Evolutionary conservation across 30 jellyfish, hydroid and myxozoan genomes (phyloP), one percentile per base, ranked within the genome.

Genomic region (Turritopsis rubra): DNA sequence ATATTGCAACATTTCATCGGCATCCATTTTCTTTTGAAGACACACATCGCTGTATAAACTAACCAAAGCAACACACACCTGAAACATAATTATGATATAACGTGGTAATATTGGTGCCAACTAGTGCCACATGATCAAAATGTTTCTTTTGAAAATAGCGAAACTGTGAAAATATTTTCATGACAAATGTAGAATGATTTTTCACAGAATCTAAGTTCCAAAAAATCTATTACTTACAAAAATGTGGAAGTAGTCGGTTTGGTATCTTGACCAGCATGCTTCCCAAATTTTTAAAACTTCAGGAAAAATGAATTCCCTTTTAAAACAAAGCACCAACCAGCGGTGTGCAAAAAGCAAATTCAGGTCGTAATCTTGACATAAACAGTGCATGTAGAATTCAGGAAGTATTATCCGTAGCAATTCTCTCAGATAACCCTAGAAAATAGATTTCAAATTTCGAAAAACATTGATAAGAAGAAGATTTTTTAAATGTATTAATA

Each of bases 241-340:
- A 7, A 93, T 93, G 66, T 93, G 98, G 75, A 93, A 93, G 70
- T 88, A 93, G 73, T 93, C 96, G 1, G 98, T 93, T 53, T 87
- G 95, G 78, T 93, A 93, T 8, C 98, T 83, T 53, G 98, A 89
- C 99, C 99, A 94, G 77, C 99, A 94, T 0, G 97, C 97, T 80
- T 94, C 99, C 99, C 99, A 94, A 13, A 95, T 54, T 20, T 65
- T 86, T 19, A 89, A 54, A 22, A 90, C 96, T 27, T 95, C 97
- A 52, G 78, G 89, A 21, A 74, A 90, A 52, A 87, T 79, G 85
- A 95, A 95, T 66, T 95, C 99, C 18, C 99, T 79, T 79, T 86
- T 87, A 92, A 95, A 95, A 65, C 97, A 95, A 66, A 95, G 87
- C 25, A 95, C 96, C 23, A 95, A 85, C 99, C 99, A 95, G 20